Base-by-base conservation (phyloP, 2,113 vertebrate species). In the Forbesichthys agassizii region DNA sequence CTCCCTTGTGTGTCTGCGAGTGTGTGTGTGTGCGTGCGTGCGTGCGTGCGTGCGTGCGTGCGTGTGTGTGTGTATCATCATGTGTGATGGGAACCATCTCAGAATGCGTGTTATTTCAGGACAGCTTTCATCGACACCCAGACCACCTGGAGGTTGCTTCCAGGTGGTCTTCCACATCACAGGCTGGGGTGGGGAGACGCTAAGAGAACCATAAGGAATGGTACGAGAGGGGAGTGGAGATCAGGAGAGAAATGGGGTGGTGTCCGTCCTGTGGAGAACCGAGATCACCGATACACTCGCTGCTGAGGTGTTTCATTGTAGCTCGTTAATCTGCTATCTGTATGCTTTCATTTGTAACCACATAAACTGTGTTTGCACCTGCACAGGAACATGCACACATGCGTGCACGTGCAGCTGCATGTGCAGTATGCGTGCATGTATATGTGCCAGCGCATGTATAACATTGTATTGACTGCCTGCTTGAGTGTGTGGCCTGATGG, bases 81-180 rank as follows among this genome's bases (percentile, higher is more conserved):
- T n/a, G 33, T 11, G 10, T 61, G 60, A 48, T 11, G 5, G 18
- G 27, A 3, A 5, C 57, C 9, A 27, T 9, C 46, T n/a, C 7
- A 36, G 58, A 4, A 12, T 3, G 5, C 57, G 1, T 69, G 66
- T 83, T 64, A 68, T 69, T 49, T 84, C 54, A 71, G 61, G 74
- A 78, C 68, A 77, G 61, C 71, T 78, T 85, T 83, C 48, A 79
- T 86, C 78, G 71, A 70, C 66, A 63, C 18, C 42, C 20, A 20
- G 20, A 8, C 48, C 61, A 62, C 85, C 81, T 55, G 61, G 13
- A 33, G 87, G 0, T 53, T 12, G 52, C 48, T 57, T 33, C 49
- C 68, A 60, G 74, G 83, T 81, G 55, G 67, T 74, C 75, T 47
- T 67, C 65, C 74, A 70, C 69, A 48, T 33, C 48, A 66, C 68